Percentiles rank a stretch among this genome's conserved stretches.
phyloP scores from a whole-genome alignment of 35 echinoderm and acorn worm genomes.

The Stichopus chloronotus region DNA sequence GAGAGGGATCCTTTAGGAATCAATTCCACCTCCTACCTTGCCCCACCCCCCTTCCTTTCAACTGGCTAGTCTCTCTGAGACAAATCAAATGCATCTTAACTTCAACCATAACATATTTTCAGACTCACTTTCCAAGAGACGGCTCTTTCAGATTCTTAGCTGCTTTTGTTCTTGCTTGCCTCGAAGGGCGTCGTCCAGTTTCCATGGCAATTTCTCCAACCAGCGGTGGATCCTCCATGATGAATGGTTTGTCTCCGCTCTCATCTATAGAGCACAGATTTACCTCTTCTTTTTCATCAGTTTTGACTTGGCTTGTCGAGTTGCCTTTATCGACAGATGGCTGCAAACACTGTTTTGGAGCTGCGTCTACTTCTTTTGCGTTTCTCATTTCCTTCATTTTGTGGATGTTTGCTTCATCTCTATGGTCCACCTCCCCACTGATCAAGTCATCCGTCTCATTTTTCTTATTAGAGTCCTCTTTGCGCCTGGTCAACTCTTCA shows the following conservation, averaged over 20 bases:
- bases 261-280: neutral
- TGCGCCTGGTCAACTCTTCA: neutral
- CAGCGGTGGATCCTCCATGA: neutral
- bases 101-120: too few relatives aligned
- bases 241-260: neutral
- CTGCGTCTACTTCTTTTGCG: neutral
- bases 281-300: neutral
- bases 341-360: neutral
- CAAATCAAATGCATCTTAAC: too few relatives aligned
- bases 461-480: neutral
- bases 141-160: constrained; percentile 38
- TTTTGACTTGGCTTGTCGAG: neutral
- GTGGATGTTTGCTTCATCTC: neutral
- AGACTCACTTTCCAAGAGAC: constrained; percentile 28
- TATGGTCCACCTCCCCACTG: neutral
- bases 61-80: too few relatives aligned
- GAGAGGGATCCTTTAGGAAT: too few relatives aligned
- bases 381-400: neutral
- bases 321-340: neutral
- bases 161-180: constrained; percentile 49
- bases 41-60: too few relatives aligned
- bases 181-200: constrained; percentile 16
- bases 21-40: too few relatives aligned
- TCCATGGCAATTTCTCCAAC: neutral
- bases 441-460: neutral